Evolutionary conservation across 64 coral and sea anemone genomes (phyloP).

Genomic region (Pocillopora damicornis): DNA sequence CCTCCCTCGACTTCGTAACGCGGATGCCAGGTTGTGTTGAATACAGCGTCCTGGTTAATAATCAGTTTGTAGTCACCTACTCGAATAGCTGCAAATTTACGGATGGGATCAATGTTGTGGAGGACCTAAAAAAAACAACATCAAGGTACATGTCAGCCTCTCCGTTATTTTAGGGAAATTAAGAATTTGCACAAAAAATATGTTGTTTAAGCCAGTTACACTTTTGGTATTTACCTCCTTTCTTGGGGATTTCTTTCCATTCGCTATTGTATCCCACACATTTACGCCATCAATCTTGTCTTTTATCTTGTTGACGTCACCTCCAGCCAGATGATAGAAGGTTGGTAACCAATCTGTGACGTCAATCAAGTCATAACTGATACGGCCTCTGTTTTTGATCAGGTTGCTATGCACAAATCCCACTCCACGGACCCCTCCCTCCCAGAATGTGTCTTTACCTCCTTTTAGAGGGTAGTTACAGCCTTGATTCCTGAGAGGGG

Average conservation of each 20-base stretch:
- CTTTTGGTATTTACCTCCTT: conserved; percentile 46
- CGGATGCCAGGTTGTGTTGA: conserved; percentile 74
- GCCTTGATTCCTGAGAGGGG: conserved; percentile 76
- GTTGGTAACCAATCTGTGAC: conserved; percentile 98
- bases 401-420: conserved; percentile 91
- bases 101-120: conserved; percentile 87
- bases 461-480: conserved; percentile 95
- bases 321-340: conserved; percentile 92
- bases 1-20: conserved; percentile 53
- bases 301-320: conserved; percentile 64
- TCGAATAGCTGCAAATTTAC: conserved; percentile 85
- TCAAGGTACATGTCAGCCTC: not conserved
- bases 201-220: too few relatives aligned
- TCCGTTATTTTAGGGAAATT: not conserved
- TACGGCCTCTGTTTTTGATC: conserved; percentile 72
- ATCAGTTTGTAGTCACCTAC: conserved; percentile 84
- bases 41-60: conserved; percentile 89
- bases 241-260: conserved; percentile 66
- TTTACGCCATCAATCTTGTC: conserved; percentile 74
- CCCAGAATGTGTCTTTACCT: conserved; percentile 97
- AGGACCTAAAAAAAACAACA: conserved; percentile 25
- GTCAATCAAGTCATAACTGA: conserved; percentile 89
- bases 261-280: conserved; percentile 83
- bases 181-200: not conserved
- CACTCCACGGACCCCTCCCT: conserved; percentile 97